A percentile compares a stretch with the other conserved stretches of the same genome.
Evolutionary conservation across 2,797 vertebrate species (phyloP).

Genomic region (Bryconaethiops microstoma): DNA sequence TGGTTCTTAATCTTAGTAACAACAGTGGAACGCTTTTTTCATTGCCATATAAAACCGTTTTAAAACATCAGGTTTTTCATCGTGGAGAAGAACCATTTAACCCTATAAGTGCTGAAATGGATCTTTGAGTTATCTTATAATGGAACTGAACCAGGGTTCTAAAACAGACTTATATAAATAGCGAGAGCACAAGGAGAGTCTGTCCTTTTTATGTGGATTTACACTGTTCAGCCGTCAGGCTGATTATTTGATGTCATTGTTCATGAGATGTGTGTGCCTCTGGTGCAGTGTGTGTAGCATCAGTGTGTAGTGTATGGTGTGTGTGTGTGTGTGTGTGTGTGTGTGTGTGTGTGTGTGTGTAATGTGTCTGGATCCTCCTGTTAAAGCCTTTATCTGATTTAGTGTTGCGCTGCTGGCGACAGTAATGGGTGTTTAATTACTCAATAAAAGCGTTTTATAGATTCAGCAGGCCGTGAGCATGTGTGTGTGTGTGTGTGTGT

Average conservation of each 20-base stretch:
- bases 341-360: slow-evolving; percentile 25
- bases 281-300: slow-evolving; percentile 39
- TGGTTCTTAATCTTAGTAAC: too few species aligned
- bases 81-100: too few species aligned
- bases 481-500: slow-evolving; percentile 54
- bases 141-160: not conserved
- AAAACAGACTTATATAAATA: not conserved
- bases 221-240: slow-evolving; percentile 22
- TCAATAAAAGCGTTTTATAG: slow-evolving; percentile 98
- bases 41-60: too few species aligned
- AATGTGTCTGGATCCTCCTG: slow-evolving; percentile 84
- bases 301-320: not conserved
- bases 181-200: not conserved
- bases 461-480: slow-evolving; percentile 73
- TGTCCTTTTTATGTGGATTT: slow-evolving; percentile 25
- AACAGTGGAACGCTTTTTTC: too few species aligned
- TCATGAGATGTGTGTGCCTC: slow-evolving; percentile 17
- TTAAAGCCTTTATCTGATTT: slow-evolving; percentile 94
- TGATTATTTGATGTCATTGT: slow-evolving; percentile 35
- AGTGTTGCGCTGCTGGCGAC: slow-evolving; percentile 93
- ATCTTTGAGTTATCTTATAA: not conserved
- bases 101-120: not conserved
- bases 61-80: too few species aligned
- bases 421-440: slow-evolving; percentile 99
- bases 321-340: not conserved